Evolutionary conservation across 1,140 invertebrate species (phyloP).

Genomic region (Lasioglossum albipes): DNA sequence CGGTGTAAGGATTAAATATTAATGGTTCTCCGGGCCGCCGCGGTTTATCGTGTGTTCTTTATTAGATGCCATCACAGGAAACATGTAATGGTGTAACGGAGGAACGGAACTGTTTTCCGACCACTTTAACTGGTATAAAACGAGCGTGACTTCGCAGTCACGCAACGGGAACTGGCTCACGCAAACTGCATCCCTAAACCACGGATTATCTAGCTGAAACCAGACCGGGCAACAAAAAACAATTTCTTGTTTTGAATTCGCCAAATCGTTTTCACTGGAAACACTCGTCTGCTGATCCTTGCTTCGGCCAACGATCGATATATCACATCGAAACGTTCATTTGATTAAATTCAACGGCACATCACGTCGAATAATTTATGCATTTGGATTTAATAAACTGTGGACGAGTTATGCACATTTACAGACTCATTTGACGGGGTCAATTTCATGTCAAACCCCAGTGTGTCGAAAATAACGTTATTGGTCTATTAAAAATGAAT

Average conservation of each 20-base stretch:
- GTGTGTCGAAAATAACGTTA: too few relatives aligned
- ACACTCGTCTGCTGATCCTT: too few relatives aligned
- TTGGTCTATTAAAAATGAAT: too few relatives aligned
- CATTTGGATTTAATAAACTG: too few relatives aligned
- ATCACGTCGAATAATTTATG: too few relatives aligned
- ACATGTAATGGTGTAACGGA: neutral
- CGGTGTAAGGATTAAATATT: slow-evolving; percentile 8
- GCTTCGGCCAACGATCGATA: too few relatives aligned
- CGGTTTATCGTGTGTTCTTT: neutral
- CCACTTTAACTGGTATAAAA: slow-evolving; percentile 26
- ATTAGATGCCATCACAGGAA: slow-evolving; percentile 16
- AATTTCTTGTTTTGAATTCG: neutral
- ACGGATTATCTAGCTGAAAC: neutral
- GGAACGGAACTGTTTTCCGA: slow-evolving; percentile 15
- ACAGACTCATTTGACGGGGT: too few relatives aligned
- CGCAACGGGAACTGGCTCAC: slow-evolving; percentile 6
- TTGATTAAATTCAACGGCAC: too few relatives aligned
- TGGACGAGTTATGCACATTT: too few relatives aligned
- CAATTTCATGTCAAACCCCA: too few relatives aligned
- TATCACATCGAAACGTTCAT: too few relatives aligned
- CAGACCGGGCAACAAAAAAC: neutral
- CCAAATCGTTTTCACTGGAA: neutral
- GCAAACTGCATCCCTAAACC: slow-evolving; percentile 4
- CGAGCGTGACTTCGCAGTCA: slow-evolving; percentile 28
- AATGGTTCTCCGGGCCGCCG: neutral